These are phyloP conservation scores for Alviniconcha strummeri DNA, from an alignment of 2,888 invertebrate species.

Conservation along the genomic window DNA sequence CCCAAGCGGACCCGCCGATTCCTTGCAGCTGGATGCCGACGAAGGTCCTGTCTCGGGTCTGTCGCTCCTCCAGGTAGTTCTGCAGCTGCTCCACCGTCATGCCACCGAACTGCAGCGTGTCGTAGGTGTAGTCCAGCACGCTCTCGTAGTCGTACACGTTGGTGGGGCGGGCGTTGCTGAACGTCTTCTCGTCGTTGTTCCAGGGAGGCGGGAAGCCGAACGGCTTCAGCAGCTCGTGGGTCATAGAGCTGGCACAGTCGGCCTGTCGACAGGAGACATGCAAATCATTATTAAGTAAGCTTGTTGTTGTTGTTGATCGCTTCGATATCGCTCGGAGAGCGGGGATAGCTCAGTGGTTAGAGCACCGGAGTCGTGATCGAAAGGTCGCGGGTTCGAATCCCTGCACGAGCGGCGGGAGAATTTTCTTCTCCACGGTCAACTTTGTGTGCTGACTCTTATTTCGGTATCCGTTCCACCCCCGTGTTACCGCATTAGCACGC, in stretches of 20 bases:
- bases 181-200: conserved; percentile 45
- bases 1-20: conserved; percentile 41
- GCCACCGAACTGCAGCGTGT: conserved; percentile 44
- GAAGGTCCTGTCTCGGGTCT: conserved; percentile 39
- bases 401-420: no score
- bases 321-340: neutral
- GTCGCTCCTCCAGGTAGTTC: conserved; percentile 24
- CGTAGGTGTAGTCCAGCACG: conserved; percentile 44
- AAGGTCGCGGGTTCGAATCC: no score
- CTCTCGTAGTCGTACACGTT: conserved; percentile 46
- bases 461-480: no score
- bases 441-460: no score
- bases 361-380: no score
- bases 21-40: conserved; percentile 45
- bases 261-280: conserved; percentile 23
- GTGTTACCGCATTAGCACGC: no score
- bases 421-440: no score
- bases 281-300: neutral
- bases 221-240: conserved; percentile 41
- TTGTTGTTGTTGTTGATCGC: neutral
- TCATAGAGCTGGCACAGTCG: conserved; percentile 44
- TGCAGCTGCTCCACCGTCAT: conserved; percentile 43
- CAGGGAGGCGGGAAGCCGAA: conserved; percentile 43
- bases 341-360: no score
- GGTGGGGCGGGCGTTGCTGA: conserved; percentile 38